Conservation (phyloP, 2,888 invertebrate genomes). For the Gerris lacustris region DNA sequence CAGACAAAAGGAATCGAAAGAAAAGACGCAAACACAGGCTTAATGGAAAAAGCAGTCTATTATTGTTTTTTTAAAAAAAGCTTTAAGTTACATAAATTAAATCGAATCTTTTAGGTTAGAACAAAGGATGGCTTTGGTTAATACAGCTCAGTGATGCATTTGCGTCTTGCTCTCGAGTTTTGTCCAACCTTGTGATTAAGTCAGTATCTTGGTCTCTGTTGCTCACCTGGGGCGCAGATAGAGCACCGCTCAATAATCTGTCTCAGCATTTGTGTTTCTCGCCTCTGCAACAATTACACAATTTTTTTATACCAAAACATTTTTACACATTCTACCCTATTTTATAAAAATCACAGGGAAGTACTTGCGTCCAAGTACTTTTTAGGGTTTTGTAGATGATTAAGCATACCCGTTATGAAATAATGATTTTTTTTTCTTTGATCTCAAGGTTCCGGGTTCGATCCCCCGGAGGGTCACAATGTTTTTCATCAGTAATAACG, state of each 20-base stretch:
- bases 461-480: too few species aligned
- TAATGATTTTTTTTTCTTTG: too few species aligned
- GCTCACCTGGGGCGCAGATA: slow-evolving; percentile 43
- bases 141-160: not conserved
- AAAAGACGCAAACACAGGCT: not conserved
- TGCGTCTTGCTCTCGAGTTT: not conserved
- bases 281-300: slow-evolving; percentile 36
- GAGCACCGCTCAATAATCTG: slow-evolving; percentile 66
- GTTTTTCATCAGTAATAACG: too few species aligned
- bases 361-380: too few species aligned
- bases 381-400: too few species aligned
- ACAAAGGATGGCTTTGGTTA: not conserved
- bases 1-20: not conserved
- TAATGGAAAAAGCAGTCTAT: not conserved
- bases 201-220: slow-evolving; percentile 24
- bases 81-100: not conserved
- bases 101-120: not conserved
- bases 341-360: too few species aligned
- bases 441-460: too few species aligned
- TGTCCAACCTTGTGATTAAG: not conserved
- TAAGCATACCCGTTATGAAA: too few species aligned
- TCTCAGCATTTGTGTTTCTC: slow-evolving; percentile 56
- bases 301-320: not conserved
- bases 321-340: too few species aligned
- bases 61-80: not conserved